Conservation (phyloP, 2,797 vertebrate genomes). For the Stomatorhinus walkeri region DNA sequence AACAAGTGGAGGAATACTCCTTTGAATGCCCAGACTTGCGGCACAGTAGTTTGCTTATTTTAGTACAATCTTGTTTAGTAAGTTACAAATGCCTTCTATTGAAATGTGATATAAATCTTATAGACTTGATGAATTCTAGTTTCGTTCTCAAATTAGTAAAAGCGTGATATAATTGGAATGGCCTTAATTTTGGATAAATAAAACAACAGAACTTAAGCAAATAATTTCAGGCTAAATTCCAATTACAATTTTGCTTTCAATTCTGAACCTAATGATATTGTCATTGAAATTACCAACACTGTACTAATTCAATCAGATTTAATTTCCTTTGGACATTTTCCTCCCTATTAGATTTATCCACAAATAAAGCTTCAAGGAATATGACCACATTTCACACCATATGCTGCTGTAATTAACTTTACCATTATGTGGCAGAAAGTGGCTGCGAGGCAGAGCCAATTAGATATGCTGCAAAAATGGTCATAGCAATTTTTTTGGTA, state of each 20-base stretch:
- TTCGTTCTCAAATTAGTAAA: background rate
- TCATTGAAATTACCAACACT: slow-evolving; percentile 25
- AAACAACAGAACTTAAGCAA: background rate
- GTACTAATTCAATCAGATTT: slow-evolving; percentile 27
- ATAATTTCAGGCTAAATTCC: slow-evolving; percentile 7
- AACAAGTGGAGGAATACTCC: background rate
- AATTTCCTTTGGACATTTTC: slow-evolving; percentile 36
- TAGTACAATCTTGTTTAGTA: background rate
- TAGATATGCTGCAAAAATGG: slow-evolving; percentile 38
- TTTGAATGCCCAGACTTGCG: background rate
- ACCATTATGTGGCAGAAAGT: slow-evolving; percentile 25
- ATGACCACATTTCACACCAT: slow-evolving; percentile 33
- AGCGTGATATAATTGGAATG: background rate
- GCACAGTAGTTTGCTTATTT: background rate
- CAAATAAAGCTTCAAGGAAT: slow-evolving; percentile 39
- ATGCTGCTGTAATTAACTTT: slow-evolving; percentile 28
- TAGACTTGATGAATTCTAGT: background rate
- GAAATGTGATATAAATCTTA: background rate
- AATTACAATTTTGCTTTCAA: slow-evolving; percentile 5
- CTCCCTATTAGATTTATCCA: slow-evolving; percentile 44
- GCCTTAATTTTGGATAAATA: background rate
- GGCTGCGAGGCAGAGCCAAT: slow-evolving; percentile 44
- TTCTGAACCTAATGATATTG: background rate
- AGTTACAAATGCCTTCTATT: background rate
- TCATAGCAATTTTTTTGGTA: slow-evolving; percentile 7